A percentile compares a stretch with the other conserved stretches of the same genome.
phyloP scores from a whole-genome alignment of 92 coral and sea anemone genomes.

The Galaxea fascicularis region DNA sequence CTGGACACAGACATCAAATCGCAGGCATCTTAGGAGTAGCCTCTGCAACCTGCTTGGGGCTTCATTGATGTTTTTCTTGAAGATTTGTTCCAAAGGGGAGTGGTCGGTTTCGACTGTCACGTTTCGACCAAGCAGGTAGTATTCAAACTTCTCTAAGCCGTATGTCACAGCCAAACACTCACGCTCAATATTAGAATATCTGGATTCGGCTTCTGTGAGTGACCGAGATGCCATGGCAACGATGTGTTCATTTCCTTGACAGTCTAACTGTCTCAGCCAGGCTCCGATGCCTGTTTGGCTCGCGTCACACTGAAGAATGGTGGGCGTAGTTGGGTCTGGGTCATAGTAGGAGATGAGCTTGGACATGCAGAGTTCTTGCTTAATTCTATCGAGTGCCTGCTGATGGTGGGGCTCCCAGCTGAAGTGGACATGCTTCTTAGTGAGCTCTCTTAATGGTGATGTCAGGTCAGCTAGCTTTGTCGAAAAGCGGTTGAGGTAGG shows the following conservation, averaged over 20 bases:
- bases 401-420: slow-evolving; percentile 65
- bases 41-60: slow-evolving; percentile 38
- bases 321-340: slow-evolving; percentile 44
- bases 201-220: slow-evolving; percentile 32
- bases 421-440: slow-evolving; percentile 67
- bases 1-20: slow-evolving; percentile 31
- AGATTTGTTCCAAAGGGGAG: slow-evolving; percentile 39
- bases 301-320: slow-evolving; percentile 55
- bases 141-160: slow-evolving; percentile 17
- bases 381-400: slow-evolving; percentile 61
- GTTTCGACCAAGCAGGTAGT: slow-evolving; percentile 30
- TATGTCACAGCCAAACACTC: slow-evolving; percentile 11
- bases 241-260: slow-evolving; percentile 14
- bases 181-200: slow-evolving; percentile 38
- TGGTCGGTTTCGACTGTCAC: slow-evolving; percentile 39
- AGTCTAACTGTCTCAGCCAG: slow-evolving; percentile 46
- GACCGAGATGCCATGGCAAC: slow-evolving; percentile 14
- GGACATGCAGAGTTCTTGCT: slow-evolving; percentile 45
- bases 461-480: slow-evolving; percentile 62
- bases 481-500: slow-evolving; percentile 62
- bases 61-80: slow-evolving; percentile 52
- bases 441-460: slow-evolving; percentile 67
- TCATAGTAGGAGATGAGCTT: slow-evolving; percentile 50
- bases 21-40: slow-evolving; percentile 25
- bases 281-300: too few species aligned